phyloP scores from a whole-genome alignment of 2,113 vertebrate species.

The Syngnathoides biaculeatus region DNA sequence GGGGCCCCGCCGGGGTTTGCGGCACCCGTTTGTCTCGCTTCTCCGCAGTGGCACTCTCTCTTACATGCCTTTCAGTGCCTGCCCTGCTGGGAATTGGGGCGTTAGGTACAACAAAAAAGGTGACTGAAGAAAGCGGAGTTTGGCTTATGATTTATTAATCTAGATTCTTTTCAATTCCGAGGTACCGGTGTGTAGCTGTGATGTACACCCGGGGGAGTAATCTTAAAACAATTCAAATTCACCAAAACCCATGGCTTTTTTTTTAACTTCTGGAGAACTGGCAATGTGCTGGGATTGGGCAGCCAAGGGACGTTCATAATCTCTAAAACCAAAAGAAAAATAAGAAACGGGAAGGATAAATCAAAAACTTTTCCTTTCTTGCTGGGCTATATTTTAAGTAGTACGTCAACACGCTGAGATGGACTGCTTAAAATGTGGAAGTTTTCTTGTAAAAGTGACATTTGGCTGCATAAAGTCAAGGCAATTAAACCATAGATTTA shows the following conservation, averaged over 20 bases:
- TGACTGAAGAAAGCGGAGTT: conserved; percentile 76
- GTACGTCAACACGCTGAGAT: background rate
- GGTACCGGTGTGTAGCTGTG: conserved; percentile 58
- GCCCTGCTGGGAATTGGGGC: conserved; percentile 62
- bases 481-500: background rate
- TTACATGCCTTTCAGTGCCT: conserved; percentile 61
- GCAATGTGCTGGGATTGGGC: conserved; percentile 39
- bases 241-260: conserved; percentile 50
- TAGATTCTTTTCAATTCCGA: conserved; percentile 64
- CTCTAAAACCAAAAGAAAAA: conserved; percentile 26
- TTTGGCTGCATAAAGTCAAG: background rate
- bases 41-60: conserved; percentile 62
- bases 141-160: conserved; percentile 87
- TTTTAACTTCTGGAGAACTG: conserved; percentile 47
- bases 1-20: conserved; percentile 68
- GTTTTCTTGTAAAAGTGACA: background rate
- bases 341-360: background rate
- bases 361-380: background rate
- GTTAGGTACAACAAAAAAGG: conserved; percentile 78
- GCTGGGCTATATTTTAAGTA: background rate
- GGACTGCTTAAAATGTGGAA: background rate
- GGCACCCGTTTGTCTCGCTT: conserved; percentile 75
- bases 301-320: conserved; percentile 43
- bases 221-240: conserved; percentile 68
- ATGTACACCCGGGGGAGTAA: conserved; percentile 67